phyloP scores from a whole-genome alignment of 2,888 invertebrate genomes.

The Melikaiella ostensackeni region DNA sequence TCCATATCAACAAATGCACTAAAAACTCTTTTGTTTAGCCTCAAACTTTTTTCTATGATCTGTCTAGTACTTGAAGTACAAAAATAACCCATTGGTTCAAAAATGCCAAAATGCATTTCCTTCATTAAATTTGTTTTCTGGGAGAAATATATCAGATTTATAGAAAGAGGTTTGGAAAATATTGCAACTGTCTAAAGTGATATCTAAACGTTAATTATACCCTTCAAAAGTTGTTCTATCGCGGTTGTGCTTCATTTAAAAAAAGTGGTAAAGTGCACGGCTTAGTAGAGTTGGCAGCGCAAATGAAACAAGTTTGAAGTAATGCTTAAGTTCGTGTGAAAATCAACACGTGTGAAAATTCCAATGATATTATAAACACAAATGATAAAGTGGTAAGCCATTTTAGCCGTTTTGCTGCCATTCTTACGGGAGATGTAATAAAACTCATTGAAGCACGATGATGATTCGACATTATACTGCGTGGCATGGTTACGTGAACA shows the following conservation, averaged over 20 bases:
- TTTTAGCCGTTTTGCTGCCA: neutral
- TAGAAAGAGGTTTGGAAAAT: too few species aligned
- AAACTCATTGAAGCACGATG: conserved; percentile 9
- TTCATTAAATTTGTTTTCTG: too few species aligned
- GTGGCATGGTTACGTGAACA: neutral
- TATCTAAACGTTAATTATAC: conserved; percentile 1
- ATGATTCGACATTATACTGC: conserved; percentile 1
- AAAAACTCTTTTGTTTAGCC: too few species aligned
- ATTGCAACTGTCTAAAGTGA: too few species aligned
- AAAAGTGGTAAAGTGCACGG: neutral
- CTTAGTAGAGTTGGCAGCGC: neutral
- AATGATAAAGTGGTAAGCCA: neutral
- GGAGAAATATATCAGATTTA: too few species aligned
- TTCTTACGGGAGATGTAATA: neutral
- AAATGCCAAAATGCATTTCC: too few species aligned
- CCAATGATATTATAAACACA: neutral
- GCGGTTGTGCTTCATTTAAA: neutral
- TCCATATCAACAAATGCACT: too few species aligned
- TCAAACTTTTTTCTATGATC: too few species aligned
- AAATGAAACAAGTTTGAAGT: neutral
- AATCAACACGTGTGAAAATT: too few species aligned
- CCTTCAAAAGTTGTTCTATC: neutral
- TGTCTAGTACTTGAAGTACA: too few species aligned
- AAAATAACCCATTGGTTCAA: too few species aligned
- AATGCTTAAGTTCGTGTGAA: conserved; percentile 7